Evolutionary conservation across 2,797 vertebrate genomes (phyloP).

Genomic region (Ataeniobius toweri): DNA sequence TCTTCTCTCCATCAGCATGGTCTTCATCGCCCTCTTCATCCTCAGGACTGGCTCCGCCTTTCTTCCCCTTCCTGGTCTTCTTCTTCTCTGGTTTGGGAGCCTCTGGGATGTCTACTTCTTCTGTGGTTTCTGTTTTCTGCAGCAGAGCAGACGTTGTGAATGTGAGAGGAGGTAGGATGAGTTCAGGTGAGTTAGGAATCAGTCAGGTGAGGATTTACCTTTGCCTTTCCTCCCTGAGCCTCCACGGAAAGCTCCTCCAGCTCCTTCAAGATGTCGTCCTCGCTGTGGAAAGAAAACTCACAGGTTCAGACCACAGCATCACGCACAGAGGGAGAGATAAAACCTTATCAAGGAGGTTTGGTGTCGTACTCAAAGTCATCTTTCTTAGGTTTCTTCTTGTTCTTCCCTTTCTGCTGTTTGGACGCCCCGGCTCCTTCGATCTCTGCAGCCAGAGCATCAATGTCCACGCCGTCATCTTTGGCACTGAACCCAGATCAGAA

Average conservation of each 20-base stretch:
- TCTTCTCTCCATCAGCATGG: slow-evolving; percentile 81
- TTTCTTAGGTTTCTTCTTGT: slow-evolving; percentile 86
- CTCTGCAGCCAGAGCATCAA: slow-evolving; percentile 91
- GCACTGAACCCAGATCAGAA: slow-evolving; percentile 31
- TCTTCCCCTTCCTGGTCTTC: slow-evolving; percentile 90
- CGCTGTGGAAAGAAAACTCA: slow-evolving; percentile 74
- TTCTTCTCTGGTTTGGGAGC: slow-evolving; percentile 86
- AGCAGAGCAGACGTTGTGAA: slow-evolving; percentile 5
- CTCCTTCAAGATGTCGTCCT: slow-evolving; percentile 96
- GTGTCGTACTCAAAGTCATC: slow-evolving; percentile 78
- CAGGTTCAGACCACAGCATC: background rate
- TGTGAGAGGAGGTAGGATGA: background rate
- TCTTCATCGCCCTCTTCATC: slow-evolving; percentile 83
- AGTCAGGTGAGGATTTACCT: slow-evolving; percentile 45
- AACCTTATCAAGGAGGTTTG: background rate
- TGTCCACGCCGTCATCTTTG: slow-evolving; percentile 83
- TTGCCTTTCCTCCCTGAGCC: slow-evolving; percentile 83
- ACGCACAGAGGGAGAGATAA: background rate
- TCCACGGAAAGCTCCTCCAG: slow-evolving; percentile 92
- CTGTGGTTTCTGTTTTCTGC: slow-evolving; percentile 81
- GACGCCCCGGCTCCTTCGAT: slow-evolving; percentile 91
- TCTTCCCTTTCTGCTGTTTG: slow-evolving; percentile 88
- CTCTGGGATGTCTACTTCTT: slow-evolving; percentile 76
- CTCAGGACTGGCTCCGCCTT: slow-evolving; percentile 74
- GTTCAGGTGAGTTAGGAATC: no score